Evolutionary conservation across 2,113 vertebrate species (phyloP), one percentile per base, ranked within the genome.

Genomic region (Callaeas wilsoni): DNA sequence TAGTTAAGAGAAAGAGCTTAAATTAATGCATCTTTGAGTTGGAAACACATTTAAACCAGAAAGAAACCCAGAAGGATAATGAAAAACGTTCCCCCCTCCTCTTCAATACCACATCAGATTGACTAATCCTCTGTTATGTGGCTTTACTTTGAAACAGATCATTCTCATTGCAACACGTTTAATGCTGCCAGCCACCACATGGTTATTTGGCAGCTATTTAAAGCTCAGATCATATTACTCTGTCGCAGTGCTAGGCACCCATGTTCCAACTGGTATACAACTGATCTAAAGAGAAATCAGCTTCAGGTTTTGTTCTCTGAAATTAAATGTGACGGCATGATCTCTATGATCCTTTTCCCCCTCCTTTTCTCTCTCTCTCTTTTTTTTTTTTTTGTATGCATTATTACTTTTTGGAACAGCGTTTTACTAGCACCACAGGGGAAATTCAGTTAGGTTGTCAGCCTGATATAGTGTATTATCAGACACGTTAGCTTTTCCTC

Each of bases 131-230:
- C 87, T 93, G 88, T 96, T 94, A 82, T 85, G 89, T 92, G 91
- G 94, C 92, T 97, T 96, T 85, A 78, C 94, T 97, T 94, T 96
- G 97, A 97, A 98, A 96, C 65, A 93, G 92, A 96, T 95, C 83
- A 46, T 91, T 97, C 95, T 96, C 87, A 49, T 93, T 81, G 84
- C 84, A 91, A 96, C 96, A 94, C 77, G 41, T 86, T 95, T 93
- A 91, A 70, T 95, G 87, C 91, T 92, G 95, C 96, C 97, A 97
- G 96, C 93, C 86, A 93, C 94, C 80, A 94, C 96, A 94, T 96
- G 97, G 96, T 94, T 97, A 93, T 89, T 96, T 97, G 97, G 97
- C 96, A 97, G 95, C 96, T 97, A 97, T 97, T 97, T 97, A 97
- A 97, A 96, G 94, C 89, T 90, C 90, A 78, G 96, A 95, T 97